These are phyloP conservation scores for Craterocephalus amniculus DNA, from an alignment of 2,797 vertebrate species.

Conservation along the genomic window DNA sequence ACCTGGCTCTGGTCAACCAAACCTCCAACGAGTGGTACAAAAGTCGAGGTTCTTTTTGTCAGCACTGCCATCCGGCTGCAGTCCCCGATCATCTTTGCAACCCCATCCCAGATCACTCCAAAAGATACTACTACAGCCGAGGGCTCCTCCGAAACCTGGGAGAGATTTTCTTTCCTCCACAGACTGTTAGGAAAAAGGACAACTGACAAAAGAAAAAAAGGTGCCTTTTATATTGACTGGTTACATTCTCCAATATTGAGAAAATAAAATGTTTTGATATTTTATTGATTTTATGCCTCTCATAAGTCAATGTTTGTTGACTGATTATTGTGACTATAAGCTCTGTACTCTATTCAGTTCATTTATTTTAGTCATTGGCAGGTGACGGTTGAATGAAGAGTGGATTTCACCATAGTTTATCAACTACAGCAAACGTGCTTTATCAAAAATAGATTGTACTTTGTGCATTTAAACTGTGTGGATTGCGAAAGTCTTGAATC, in stretches of 20 bases:
- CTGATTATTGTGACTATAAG: neutral
- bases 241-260: constrained; percentile 17
- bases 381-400: neutral
- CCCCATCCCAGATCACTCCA: constrained; percentile 65
- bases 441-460: neutral
- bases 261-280: constrained; percentile 46
- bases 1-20: constrained; percentile 89
- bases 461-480: neutral
- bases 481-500: neutral
- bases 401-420: neutral
- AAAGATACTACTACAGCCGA: constrained; percentile 78
- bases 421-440: neutral
- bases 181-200: constrained; percentile 74
- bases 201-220: constrained; percentile 52
- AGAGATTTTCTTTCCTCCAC: constrained; percentile 80
- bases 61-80: constrained; percentile 72
- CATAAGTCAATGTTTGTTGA: neutral
- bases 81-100: constrained; percentile 40
- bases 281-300: constrained; percentile 4
- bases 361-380: neutral
- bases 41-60: constrained; percentile 73
- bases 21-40: constrained; percentile 95
- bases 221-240: neutral
- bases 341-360: neutral
- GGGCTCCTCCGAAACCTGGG: constrained; percentile 78